Conservation (phyloP, 2,113 vertebrate species). For the Ophthalmotilapia sp. region DNA sequence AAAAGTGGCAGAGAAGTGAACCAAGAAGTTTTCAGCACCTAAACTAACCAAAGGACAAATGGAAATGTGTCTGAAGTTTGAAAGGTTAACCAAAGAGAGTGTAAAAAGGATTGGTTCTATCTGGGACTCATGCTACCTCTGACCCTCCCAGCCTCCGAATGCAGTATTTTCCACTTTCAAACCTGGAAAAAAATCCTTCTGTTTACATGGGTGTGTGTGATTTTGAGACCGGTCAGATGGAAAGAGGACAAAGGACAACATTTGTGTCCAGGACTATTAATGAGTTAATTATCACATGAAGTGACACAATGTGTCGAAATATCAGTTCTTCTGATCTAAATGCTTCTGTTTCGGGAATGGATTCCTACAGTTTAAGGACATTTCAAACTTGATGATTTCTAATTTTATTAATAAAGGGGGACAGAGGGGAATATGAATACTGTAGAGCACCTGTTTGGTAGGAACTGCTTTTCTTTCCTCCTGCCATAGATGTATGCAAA, state of each 20-base stretch:
- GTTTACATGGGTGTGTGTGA: not conserved
- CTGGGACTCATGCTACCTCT: not conserved
- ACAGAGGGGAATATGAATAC: not conserved
- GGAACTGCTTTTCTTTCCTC: not conserved
- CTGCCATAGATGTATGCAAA: not conserved
- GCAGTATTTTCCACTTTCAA: not conserved
- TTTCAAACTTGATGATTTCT: not conserved
- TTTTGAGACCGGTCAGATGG: not conserved
- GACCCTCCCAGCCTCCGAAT: not conserved
- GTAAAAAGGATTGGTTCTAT: not conserved
- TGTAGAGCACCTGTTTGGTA: not conserved
- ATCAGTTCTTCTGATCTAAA: accelerated
- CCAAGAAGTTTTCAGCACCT: not conserved
- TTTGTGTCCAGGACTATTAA: not conserved
- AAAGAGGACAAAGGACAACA: not conserved
- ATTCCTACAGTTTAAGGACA: not conserved
- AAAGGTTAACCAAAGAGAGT: not conserved
- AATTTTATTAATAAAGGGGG: not conserved
- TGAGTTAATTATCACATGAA: not conserved
- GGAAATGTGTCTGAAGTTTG: not conserved
- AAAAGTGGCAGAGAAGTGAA: not conserved
- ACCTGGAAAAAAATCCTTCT: not conserved
- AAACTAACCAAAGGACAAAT: not conserved
- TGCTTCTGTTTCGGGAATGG: not conserved
- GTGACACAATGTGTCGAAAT: accelerated